Evolutionary conservation across 2,888 invertebrate species (phyloP).

Genomic region (Keiferia lycopersicella): DNA sequence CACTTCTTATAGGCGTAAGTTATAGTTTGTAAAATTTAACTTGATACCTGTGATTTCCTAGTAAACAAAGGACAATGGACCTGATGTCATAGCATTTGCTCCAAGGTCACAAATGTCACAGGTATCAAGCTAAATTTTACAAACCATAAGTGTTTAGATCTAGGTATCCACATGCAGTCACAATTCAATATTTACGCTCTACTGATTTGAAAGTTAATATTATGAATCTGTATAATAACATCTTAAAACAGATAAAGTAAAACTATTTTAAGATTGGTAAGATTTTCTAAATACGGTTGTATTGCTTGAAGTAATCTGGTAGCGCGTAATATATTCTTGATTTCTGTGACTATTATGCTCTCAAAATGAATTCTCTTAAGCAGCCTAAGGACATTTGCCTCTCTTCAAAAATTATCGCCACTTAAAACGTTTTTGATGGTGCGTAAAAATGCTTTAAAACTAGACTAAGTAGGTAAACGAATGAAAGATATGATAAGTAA

Average conservation of each 20-base stretch:
- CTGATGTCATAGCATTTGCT: too few species aligned
- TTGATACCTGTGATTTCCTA: too few species aligned
- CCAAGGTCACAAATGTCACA: too few species aligned
- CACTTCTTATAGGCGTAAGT: conserved; percentile 3
- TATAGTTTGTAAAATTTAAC: too few species aligned
- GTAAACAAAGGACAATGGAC: too few species aligned
- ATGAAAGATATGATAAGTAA: background rate
- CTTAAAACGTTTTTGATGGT: conserved; percentile 46
- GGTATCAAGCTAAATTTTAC: too few species aligned
- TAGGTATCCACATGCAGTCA: background rate
- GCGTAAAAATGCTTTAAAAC: conserved; percentile 52
- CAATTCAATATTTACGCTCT: background rate
- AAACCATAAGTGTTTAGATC: conserved; percentile 10
- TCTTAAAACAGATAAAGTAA: background rate
- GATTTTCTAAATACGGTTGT: background rate
- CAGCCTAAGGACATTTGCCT: conserved; percentile 27
- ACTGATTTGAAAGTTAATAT: background rate
- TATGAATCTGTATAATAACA: background rate
- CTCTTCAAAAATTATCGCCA: conserved; percentile 36
- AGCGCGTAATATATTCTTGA: conserved; percentile 1
- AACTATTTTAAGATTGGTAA: too few species aligned
- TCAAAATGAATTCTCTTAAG: background rate
- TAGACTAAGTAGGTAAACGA: conserved; percentile 31
- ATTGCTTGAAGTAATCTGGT: background rate
- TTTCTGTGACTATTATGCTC: background rate